Base-by-base conservation (phyloP, 2,797 vertebrate genomes). In the Coreius guichenoti region DNA sequence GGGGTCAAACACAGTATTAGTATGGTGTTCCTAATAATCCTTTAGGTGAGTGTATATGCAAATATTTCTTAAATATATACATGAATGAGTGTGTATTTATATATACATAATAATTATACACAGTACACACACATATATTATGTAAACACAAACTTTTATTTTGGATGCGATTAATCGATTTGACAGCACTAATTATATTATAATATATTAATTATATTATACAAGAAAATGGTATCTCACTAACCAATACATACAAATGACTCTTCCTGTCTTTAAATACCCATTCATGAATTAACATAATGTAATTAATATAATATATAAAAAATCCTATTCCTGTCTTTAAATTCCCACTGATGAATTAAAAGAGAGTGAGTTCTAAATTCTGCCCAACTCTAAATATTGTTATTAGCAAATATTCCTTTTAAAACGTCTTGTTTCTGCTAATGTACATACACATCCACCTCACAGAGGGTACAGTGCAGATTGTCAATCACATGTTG, bases 381-480 rank as follows among this genome's bases (percentile, higher is more conserved):
- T 63, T 29, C 3, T 7, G 5, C 5, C 5, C 26, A 63, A 29
- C 61, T 63, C 26, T 14, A 65, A 63, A 61, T 26, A 26, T 61
- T 13, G 11, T 61, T 31, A 33, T 36, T 19, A 68, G 16, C 6
- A 68, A 68, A 68, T 1, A 36, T 36, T 21, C 16, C 65, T 8
- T 73, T 17, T 21, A 47, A 76, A 75, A 19, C 4, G 49, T 33
- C 5, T 54, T 23, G 47, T 78, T 58, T 39, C 6, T 70, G 14
- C 8, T 45, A 12, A 8, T 81, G 69, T 89, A 94, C 95, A 17
- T 94, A 96, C 95, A 95, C 94, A 1, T 90, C 90, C 33, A 93
- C 90, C 58, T 96, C 93, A 90, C 95, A 96, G 8, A 96, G 86
- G 54, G 93, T 93, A 87, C 95, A 96, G 51, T 93, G 93, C n/a